Evolutionary conservation across 2,888 invertebrate species (phyloP).

Genomic region (Osmoderma eremita): DNA sequence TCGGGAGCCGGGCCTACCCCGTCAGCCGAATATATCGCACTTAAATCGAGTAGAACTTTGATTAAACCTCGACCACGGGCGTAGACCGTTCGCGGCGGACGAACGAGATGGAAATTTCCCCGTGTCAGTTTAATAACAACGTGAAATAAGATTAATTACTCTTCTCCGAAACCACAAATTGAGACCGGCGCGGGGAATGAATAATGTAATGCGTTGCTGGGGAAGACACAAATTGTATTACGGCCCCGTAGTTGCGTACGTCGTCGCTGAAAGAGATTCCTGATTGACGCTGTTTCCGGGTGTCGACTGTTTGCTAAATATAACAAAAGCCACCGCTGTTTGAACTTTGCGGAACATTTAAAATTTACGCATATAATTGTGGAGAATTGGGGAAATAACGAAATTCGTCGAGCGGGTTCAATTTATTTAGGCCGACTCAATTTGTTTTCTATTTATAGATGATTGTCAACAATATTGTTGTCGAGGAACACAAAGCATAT

Average conservation of each 20-base stretch:
- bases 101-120: constrained; percentile 21
- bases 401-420: too few species aligned
- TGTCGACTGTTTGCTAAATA: background rate
- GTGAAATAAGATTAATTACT: constrained; percentile 32
- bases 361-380: background rate
- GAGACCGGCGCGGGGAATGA: constrained; percentile 25
- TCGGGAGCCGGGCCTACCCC: constrained; percentile 6
- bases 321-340: background rate
- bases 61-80: constrained; percentile 17
- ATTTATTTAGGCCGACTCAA: too few species aligned
- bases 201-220: constrained; percentile 29
- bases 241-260: background rate
- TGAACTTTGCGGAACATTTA: constrained; percentile 1
- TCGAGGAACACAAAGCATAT: too few species aligned
- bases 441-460: too few species aligned
- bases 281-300: constrained; percentile 22
- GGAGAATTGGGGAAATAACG: too few species aligned
- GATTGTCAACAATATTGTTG: too few species aligned
- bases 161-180: constrained; percentile 28
- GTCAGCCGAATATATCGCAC: constrained; percentile 15
- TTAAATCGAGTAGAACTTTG: constrained; percentile 29
- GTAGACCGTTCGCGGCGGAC: background rate
- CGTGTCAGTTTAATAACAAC: constrained; percentile 31
- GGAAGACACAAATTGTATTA: constrained; percentile 17
- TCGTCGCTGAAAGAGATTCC: background rate